These are phyloP conservation scores for Fissipunctia ypsillon DNA, from an alignment of 2,888 invertebrate species.

Conservation along the genomic window DNA sequence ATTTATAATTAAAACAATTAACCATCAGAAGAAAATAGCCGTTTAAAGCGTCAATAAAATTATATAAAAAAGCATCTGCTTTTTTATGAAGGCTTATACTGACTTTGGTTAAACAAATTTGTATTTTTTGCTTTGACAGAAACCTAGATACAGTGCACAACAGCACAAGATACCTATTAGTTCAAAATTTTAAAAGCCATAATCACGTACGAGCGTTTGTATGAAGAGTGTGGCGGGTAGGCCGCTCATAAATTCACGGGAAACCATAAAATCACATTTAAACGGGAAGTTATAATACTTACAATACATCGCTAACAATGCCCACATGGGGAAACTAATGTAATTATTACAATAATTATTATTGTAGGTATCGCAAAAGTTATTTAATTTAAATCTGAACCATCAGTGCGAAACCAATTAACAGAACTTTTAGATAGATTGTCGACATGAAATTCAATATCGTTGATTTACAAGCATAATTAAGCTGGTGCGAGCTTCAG, in stretches of 20 bases:
- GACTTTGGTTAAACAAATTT: too few species aligned
- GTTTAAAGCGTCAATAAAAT: too few species aligned
- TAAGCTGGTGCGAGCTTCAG: background rate
- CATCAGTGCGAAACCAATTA: conserved; percentile 4
- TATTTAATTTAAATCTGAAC: background rate
- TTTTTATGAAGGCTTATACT: too few species aligned
- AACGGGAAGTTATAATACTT: conserved; percentile 8
- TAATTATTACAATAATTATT: conserved; percentile 7
- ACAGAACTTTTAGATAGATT: background rate
- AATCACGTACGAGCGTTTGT: too few species aligned
- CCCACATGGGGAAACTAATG: conserved; percentile 15
- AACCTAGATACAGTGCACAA: too few species aligned
- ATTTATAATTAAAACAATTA: background rate
- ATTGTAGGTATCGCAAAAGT: background rate
- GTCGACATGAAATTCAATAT: conserved; percentile 9
- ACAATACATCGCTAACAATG: conserved; percentile 19
- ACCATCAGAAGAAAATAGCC: background rate
- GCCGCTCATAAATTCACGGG: conserved; percentile 1
- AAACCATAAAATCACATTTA: conserved; percentile 12
- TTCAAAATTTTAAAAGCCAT: too few species aligned
- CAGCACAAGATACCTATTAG: too few species aligned
- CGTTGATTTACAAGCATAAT: conserved; percentile 2
- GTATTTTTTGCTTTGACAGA: too few species aligned
- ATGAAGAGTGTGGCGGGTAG: too few species aligned
- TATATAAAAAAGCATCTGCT: too few species aligned